phyloP scores from a whole-genome alignment of 2,113 vertebrate genomes.

The Myodes glareolus region DNA sequence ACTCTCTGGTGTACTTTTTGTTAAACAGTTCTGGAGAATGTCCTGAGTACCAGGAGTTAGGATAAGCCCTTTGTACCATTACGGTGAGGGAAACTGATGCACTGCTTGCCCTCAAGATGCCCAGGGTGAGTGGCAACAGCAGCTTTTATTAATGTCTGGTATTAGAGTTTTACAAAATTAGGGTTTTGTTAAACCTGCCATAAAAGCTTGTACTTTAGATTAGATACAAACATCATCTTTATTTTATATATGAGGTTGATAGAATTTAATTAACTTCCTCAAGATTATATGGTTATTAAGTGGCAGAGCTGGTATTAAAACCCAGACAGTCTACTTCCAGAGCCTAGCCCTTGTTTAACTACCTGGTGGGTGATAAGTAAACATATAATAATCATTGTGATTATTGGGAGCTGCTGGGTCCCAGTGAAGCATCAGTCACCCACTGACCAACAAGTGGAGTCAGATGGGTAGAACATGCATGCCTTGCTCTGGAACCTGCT shows the following conservation, averaged over 20 bases:
- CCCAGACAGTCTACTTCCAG: neutral
- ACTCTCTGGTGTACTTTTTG: neutral
- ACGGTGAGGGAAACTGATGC: neutral
- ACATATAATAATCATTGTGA: neutral
- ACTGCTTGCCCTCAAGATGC: neutral
- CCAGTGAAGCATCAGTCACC: constrained; percentile 22
- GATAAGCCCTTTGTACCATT: neutral
- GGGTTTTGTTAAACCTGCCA: constrained; percentile 2
- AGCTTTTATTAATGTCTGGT: neutral
- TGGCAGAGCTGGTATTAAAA: constrained; percentile 48
- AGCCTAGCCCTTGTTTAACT: constrained; percentile 19
- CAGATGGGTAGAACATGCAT: neutral
- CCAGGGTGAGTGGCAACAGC: neutral
- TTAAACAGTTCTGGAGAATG: neutral
- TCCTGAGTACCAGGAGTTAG: neutral
- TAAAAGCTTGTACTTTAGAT: constrained; percentile 33
- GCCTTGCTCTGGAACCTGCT: neutral
- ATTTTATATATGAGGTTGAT: constrained; percentile 22
- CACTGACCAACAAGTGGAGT: neutral
- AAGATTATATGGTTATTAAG: constrained; percentile 44
- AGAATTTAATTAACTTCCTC: constrained; percentile 68
- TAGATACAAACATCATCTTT: constrained; percentile 32
- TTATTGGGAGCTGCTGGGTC: neutral
- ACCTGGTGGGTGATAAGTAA: constrained; percentile 28
- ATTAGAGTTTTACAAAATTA: constrained; percentile 35